Conservation (phyloP, 2,888 invertebrate genomes). For the Adelphocoris suturalis region DNA sequence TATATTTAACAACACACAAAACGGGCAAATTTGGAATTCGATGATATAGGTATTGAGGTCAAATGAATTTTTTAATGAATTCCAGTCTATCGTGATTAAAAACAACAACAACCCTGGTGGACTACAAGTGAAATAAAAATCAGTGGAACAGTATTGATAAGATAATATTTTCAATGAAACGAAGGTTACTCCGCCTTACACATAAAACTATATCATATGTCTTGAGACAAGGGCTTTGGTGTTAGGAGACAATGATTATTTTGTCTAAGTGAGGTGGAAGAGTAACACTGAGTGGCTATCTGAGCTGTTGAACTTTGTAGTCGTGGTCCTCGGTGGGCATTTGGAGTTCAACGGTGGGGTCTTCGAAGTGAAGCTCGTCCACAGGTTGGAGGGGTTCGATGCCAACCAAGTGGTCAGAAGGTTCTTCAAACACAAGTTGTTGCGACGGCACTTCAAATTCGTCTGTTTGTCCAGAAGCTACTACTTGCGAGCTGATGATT, state of each 20-base stretch:
- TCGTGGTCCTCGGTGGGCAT: slow-evolving; percentile 22
- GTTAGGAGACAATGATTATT: slow-evolving; percentile 33
- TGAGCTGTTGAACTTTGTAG: slow-evolving; percentile 55
- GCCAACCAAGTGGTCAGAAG: neutral
- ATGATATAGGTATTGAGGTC: neutral
- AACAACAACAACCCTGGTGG: slow-evolving; percentile 6
- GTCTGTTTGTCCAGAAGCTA: neutral
- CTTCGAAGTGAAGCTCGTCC: slow-evolving; percentile 51
- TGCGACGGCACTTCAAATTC: slow-evolving; percentile 44
- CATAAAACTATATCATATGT: slow-evolving; percentile 14
- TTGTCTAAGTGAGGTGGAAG: neutral
- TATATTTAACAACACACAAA: neutral
- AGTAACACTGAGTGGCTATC: slow-evolving; percentile 50
- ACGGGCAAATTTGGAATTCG: neutral
- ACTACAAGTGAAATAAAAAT: slow-evolving; percentile 21
- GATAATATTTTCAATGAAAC: neutral
- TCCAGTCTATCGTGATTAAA: neutral
- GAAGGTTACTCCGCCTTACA: neutral
- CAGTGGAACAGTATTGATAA: neutral
- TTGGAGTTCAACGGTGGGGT: slow-evolving; percentile 25
- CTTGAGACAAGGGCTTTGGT: slow-evolving; percentile 18
- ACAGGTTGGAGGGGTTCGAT: slow-evolving; percentile 61
- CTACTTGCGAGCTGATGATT: neutral
- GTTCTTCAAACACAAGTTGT: slow-evolving; percentile 57
- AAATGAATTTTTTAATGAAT: neutral